Evolutionary conservation across 2,888 invertebrate species (phyloP), one percentile per base, ranked within the genome.

Genomic region (Syrphus vitripennis): DNA sequence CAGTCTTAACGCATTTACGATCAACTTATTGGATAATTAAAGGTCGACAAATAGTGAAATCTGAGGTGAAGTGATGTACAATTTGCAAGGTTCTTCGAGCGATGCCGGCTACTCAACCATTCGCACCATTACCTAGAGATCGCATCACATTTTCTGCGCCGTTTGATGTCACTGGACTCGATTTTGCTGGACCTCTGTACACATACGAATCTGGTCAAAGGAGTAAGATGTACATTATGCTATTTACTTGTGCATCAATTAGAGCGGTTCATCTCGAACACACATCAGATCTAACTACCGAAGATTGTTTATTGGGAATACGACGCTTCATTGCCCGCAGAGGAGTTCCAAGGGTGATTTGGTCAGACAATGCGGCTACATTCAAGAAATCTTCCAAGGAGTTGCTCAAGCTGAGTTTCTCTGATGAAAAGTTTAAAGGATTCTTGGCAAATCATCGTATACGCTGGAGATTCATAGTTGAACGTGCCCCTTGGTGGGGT

Each of bases 361-460:
- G 65, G 55, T 53, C 26, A 3, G 29, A 53, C 29, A 53, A 53
- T 16, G 26, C 74, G 21, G 31, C 53, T 7, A 75, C 50, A 1
- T 74, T 74, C n/a, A 74, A 74, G 55, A 72, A 55, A 29, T 19
- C 63, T 31, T 74, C 29, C 6, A 55, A 65, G 21, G 75, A 75
- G 31, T 40, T 65, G 1, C 42, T 42, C 10, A 65, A 65, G 19
- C 31, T 55, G 19, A 53, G 26, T 61, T 48, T 53, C 14, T 53
- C 37, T n/a, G 37, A 74, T 40, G 74, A 74, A 53, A 50, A 0
- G 31, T 40, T 63, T 53, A 50, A 37, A 4, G 50, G 71, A 21
- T 71, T 59, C n/a, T 16, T 63, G 37, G 14, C 37, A 4, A 14
- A 37, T 14, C 37, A 37, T 63, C 63, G 45, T 14, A 45, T 63